Evolutionary conservation across 2,113 vertebrate genomes (phyloP), one percentile per base, ranked within the genome.

Genomic region (Tympanuchus pallidicinctus): DNA sequence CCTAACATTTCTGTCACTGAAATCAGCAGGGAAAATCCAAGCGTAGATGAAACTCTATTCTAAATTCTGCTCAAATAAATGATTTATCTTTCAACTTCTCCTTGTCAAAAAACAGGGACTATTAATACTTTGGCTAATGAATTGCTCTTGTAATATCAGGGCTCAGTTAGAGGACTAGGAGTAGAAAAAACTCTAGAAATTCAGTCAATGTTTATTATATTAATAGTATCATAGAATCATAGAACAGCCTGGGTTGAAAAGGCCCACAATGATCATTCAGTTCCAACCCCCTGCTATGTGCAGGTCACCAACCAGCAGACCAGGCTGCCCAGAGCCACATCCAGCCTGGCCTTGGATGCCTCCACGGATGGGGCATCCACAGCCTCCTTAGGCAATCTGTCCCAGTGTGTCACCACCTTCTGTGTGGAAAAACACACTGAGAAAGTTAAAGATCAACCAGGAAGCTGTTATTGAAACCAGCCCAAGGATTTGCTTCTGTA

Each of bases 151-250:
- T 61, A 4, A 40, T 79, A 78, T 82, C 45, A 71, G 40, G 40
- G 30, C 8, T 91, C 40, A 40, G 11, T 69, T 89, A 82, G 85
- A 61, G 48, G 43, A 59, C 75, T 57, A 87, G 20, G 18, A 77
- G 57, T 57, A 82, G 30, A 65, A 89, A 92, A 95, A 80, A 70
- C 36, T 70, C 34, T 66, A 80, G 82, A 92, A 92, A 6, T 42
- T 38, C 42, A 28, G 22, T 45, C 86, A 30, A 8, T 82, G 34
- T 65, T 86, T 72, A 77, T 18, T 88, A 54, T 32, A 48, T 13
- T 27, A 54, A 45, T 36, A 54, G 22, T 12, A 50, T 50, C 48
- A 50, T 22, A 48, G 47, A 48, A 48, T 48, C 20, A 22, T 22
- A 48, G 47, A 48, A 48, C 22, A 11, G 47, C 21, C 47, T 48